Conservation (phyloP, 2,113 vertebrate species). For the Meles meles region DNA sequence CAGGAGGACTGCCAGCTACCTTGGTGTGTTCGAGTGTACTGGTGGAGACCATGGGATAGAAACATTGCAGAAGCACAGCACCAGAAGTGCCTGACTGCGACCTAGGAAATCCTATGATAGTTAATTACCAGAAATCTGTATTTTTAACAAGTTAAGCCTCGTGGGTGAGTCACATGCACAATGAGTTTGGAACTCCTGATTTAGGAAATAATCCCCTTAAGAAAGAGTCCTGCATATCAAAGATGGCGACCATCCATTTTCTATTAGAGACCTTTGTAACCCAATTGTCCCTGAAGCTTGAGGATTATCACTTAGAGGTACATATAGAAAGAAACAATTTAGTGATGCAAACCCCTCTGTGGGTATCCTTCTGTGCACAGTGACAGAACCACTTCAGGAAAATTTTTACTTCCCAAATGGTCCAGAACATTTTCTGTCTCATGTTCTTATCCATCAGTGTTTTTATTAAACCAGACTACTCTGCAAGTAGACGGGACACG, state of each 20-base stretch:
- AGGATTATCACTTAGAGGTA: conserved; percentile 41
- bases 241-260: not conserved
- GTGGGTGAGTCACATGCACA: not conserved
- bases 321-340: conserved; percentile 10
- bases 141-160: not conserved
- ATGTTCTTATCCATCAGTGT: conserved; percentile 43
- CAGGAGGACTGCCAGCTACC: not conserved
- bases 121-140: not conserved
- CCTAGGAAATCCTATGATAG: not conserved
- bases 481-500: conserved; percentile 50
- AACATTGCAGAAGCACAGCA: not conserved
- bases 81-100: not conserved
- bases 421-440: conserved; percentile 36
- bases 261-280: not conserved
- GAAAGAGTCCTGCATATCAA: not conserved
- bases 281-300: not conserved
- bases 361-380: not conserved
- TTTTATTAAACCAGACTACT: conserved; percentile 65
- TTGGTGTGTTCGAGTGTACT: not conserved
- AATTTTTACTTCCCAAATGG: conserved; percentile 49
- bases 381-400: not conserved
- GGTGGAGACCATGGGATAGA: not conserved
- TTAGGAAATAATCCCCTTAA: not conserved
- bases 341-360: not conserved
- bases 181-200: not conserved